Conservation (phyloP, 1,140 invertebrate species). For the Riptortus pedestris region DNA sequence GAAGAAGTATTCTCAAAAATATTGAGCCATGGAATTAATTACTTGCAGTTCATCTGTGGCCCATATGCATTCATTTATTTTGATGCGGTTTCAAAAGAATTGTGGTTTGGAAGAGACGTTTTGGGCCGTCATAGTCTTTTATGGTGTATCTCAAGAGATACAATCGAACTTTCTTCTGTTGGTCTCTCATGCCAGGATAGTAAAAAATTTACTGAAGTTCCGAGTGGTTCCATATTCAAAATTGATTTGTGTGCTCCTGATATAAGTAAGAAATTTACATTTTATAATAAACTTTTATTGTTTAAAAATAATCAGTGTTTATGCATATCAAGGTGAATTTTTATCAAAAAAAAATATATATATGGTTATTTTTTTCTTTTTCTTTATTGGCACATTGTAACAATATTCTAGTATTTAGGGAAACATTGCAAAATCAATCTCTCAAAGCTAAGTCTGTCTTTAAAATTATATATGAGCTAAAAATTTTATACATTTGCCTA, state of each 20-base stretch:
- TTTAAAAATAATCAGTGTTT: neutral
- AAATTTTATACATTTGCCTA: too few relatives aligned
- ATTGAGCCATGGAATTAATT: neutral
- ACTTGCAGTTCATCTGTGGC: neutral
- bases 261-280: neutral
- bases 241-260: neutral
- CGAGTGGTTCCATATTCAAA: neutral
- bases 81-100: neutral
- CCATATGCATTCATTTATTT: constrained; percentile 13
- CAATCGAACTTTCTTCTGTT: neutral
- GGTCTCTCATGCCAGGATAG: neutral
- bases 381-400: too few relatives aligned
- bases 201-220: constrained; percentile 3
- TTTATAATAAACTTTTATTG: neutral
- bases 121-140: constrained; percentile 11
- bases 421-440: too few relatives aligned
- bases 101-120: constrained; percentile 12
- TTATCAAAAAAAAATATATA: neutral
- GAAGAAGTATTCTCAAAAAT: neutral
- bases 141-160: neutral
- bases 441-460: too few relatives aligned
- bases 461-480: too few relatives aligned
- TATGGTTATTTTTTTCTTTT: too few relatives aligned
- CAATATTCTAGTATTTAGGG: too few relatives aligned
- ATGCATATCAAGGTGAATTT: neutral